phyloP scores from a whole-genome alignment of 2,888 invertebrate genomes.

The Colostygia pectinataria region DNA sequence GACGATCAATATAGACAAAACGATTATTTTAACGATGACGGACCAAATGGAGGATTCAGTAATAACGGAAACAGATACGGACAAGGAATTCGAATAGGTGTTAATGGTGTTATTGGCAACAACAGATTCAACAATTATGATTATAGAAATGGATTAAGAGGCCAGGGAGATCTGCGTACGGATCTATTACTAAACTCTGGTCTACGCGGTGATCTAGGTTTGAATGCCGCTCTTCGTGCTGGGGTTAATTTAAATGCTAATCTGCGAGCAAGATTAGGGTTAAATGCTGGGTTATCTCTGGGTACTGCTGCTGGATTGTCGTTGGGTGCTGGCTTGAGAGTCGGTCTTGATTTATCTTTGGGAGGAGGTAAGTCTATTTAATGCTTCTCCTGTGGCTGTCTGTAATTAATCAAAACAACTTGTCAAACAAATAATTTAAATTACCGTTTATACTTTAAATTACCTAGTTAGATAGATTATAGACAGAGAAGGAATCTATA shows the following conservation, averaged over 20 bases:
- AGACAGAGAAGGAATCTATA: too few relatives aligned
- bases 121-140: background rate
- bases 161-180: slow-evolving; percentile 1
- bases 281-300: slow-evolving; percentile 4
- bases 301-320: slow-evolving; percentile 4
- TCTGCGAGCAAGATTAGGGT: slow-evolving; percentile 7
- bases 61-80: slow-evolving; percentile 1
- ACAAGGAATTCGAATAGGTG: slow-evolving; percentile 15
- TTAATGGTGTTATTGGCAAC: slow-evolving; percentile 4
- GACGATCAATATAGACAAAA: background rate
- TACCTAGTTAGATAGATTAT: too few relatives aligned
- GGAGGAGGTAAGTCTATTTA: slow-evolving; percentile 5
- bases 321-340: slow-evolving; percentile 13
- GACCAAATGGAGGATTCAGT: background rate
- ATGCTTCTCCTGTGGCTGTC: too few relatives aligned
- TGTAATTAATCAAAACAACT: too few relatives aligned
- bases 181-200: slow-evolving; percentile 7
- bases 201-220: slow-evolving; percentile 1
- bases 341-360: slow-evolving; percentile 12
- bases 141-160: slow-evolving; percentile 2
- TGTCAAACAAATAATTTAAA: too few relatives aligned
- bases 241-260: slow-evolving; percentile 12
- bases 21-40: background rate
- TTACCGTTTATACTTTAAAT: too few relatives aligned
- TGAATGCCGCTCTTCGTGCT: slow-evolving; percentile 6